These are phyloP conservation scores for Lerema accius DNA, from an alignment of 1,140 invertebrate species.

Conservation along the genomic window DNA sequence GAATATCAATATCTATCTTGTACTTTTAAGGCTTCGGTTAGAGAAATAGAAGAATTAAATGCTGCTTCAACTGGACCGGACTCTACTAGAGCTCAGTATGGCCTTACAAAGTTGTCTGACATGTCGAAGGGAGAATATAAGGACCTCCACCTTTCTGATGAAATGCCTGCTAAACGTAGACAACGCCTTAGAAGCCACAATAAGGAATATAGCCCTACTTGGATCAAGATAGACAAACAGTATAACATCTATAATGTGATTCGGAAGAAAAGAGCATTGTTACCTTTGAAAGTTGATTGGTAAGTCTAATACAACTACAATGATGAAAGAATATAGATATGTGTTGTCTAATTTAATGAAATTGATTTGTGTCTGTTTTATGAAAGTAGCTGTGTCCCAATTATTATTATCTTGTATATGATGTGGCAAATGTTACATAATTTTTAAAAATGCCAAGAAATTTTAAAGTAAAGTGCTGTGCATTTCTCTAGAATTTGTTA, in stretches of 20 bases:
- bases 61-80: slow-evolving; percentile 74
- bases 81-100: slow-evolving; percentile 86
- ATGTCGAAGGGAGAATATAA: slow-evolving; percentile 88
- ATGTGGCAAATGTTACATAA: no score
- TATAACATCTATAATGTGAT: slow-evolving; percentile 53
- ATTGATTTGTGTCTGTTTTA: no score
- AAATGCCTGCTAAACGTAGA: slow-evolving; percentile 48
- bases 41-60: slow-evolving; percentile 86
- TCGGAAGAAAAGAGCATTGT: slow-evolving; percentile 50
- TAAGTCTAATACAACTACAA: slow-evolving; percentile 49
- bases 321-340: no score
- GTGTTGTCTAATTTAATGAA: no score
- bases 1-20: no score
- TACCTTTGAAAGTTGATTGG: slow-evolving; percentile 75
- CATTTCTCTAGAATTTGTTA: no score
- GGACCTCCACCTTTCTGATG: slow-evolving; percentile 78
- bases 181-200: neutral
- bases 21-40: slow-evolving; percentile 83
- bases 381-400: no score
- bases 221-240: slow-evolving; percentile 36
- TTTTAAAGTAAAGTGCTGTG: no score
- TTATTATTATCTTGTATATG: no score
- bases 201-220: neutral
- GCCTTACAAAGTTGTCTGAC: slow-evolving; percentile 89
- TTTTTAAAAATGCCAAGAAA: no score